phyloP scores from a whole-genome alignment of 2,797 vertebrate species.

The Protonibea diacanthus region DNA sequence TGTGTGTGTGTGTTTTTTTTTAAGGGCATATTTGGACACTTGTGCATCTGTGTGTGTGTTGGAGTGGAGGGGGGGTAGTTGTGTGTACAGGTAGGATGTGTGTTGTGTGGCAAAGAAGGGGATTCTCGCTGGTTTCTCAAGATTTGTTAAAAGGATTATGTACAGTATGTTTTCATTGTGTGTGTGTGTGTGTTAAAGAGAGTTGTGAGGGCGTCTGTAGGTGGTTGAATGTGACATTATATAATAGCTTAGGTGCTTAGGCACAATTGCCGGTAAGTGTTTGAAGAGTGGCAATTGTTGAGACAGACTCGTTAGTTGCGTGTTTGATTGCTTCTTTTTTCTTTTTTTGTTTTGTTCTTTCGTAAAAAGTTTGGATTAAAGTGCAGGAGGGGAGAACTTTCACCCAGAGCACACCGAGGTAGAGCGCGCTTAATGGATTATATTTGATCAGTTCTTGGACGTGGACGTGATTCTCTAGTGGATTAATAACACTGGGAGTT shows the following conservation, averaged over 20 bases:
- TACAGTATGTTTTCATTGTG: conserved; percentile 47
- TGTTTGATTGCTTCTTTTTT: conserved; percentile 11
- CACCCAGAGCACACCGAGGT: background rate
- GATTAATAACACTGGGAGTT: conserved; percentile 37
- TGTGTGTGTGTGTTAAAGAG: conserved; percentile 36
- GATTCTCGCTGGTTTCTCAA: conserved; percentile 59
- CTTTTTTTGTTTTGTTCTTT: conserved; percentile 9
- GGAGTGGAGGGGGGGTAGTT: background rate
- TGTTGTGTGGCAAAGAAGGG: conserved; percentile 25
- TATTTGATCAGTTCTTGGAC: conserved; percentile 37
- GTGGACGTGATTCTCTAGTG: conserved; percentile 5
- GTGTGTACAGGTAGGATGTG: conserved; percentile 31
- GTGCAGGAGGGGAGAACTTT: conserved; percentile 40
- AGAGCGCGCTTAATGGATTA: conserved; percentile 26
- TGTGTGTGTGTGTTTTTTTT: conserved; percentile 9
- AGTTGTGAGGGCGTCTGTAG: conserved; percentile 68
- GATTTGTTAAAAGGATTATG: conserved; percentile 54
- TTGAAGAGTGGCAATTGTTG: conserved; percentile 54
- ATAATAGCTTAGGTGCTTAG: conserved; percentile 51
- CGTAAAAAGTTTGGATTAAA: conserved; percentile 17
- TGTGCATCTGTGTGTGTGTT: conserved; percentile 17
- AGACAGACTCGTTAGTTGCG: conserved; percentile 20
- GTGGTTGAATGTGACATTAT: conserved; percentile 68
- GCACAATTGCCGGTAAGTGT: conserved; percentile 47
- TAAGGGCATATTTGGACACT: conserved; percentile 35